Percentiles rank a stretch among this genome's conserved stretches.
These are phyloP conservation scores for Suncus etruscus DNA, from an alignment of 2,113 vertebrate genomes.

Conservation along the genomic window DNA sequence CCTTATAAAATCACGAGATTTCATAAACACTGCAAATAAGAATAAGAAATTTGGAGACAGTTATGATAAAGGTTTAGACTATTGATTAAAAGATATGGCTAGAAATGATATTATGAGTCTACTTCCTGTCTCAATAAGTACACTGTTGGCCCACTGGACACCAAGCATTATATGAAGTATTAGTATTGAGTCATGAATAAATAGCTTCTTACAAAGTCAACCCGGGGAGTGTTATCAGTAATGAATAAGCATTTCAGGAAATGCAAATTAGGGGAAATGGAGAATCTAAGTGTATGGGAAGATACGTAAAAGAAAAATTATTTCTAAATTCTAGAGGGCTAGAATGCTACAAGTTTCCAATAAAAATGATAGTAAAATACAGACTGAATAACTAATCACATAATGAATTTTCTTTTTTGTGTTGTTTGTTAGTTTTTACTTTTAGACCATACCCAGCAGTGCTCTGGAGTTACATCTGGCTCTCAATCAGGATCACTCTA, in stretches of 20 bases:
- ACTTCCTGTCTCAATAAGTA: slow-evolving; percentile 20
- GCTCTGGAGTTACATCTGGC: too few species aligned
- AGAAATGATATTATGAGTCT: not conserved
- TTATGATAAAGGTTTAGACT: not conserved
- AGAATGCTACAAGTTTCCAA: not conserved
- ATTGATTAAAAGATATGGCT: not conserved
- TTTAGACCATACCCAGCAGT: too few species aligned
- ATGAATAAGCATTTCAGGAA: not conserved
- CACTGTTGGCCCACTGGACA: too few species aligned
- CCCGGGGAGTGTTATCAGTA: not conserved
- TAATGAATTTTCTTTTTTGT: not conserved
- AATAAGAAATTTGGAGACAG: not conserved
- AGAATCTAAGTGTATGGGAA: not conserved
- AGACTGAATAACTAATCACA: not conserved
- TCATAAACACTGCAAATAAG: not conserved
- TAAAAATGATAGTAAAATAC: not conserved
- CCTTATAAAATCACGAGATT: slow-evolving; percentile 10
- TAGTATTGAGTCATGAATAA: not conserved
- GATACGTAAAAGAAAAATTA: not conserved
- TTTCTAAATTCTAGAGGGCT: slow-evolving; percentile 17
- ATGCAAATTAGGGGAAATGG: not conserved
- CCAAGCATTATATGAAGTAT: not conserved
- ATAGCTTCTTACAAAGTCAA: not conserved
- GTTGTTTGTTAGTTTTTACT: too few species aligned
- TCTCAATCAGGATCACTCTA: too few species aligned